phyloP scores from a whole-genome alignment of 2,797 vertebrate species.

The Selene dorsalis region DNA sequence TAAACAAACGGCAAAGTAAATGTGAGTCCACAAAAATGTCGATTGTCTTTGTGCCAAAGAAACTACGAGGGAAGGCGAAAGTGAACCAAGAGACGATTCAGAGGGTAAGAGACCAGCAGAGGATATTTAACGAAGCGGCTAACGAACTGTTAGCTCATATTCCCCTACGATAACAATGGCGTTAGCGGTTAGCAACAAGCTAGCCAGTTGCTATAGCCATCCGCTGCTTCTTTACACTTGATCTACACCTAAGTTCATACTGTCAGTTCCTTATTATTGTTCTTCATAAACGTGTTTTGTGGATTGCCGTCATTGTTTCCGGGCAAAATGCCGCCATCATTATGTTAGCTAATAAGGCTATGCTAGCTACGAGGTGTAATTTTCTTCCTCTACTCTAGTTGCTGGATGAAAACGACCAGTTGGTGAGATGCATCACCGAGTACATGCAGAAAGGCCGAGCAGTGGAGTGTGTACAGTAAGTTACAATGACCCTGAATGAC shows the following conservation, averaged over 20 bases:
- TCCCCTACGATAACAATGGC: accelerated
- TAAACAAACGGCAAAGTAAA: not conserved
- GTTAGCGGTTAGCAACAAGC: slow-evolving; percentile 24
- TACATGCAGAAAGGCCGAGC: slow-evolving; percentile 96
- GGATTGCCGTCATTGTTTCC: not conserved
- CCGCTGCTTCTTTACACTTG: not conserved
- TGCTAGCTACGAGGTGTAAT: too few species aligned
- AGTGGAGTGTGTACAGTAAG: slow-evolving; percentile 94
- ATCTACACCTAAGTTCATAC: too few species aligned
- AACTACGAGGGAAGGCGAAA: slow-evolving; percentile 88
- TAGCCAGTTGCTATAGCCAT: not conserved
- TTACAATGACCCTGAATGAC: not conserved
- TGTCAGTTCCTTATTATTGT: too few species aligned
- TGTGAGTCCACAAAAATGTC: slow-evolving; percentile 77
- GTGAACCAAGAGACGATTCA: slow-evolving; percentile 94
- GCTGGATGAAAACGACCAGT: slow-evolving; percentile 96
- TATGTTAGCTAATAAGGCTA: not conserved
- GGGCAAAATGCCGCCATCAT: accelerated
- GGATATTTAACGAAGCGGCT: accelerated
- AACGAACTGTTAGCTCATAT: not conserved
- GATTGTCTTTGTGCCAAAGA: slow-evolving; percentile 93
- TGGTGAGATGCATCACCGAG: slow-evolving; percentile 93
- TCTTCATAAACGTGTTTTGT: not conserved
- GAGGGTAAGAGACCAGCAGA: slow-evolving; percentile 80
- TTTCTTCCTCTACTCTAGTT: slow-evolving; percentile 77